Percentiles rank a stretch among this genome's conserved stretches.
Evolutionary conservation across 2,113 vertebrate species (phyloP).

Genomic region (Rhinoderma darwinii): DNA sequence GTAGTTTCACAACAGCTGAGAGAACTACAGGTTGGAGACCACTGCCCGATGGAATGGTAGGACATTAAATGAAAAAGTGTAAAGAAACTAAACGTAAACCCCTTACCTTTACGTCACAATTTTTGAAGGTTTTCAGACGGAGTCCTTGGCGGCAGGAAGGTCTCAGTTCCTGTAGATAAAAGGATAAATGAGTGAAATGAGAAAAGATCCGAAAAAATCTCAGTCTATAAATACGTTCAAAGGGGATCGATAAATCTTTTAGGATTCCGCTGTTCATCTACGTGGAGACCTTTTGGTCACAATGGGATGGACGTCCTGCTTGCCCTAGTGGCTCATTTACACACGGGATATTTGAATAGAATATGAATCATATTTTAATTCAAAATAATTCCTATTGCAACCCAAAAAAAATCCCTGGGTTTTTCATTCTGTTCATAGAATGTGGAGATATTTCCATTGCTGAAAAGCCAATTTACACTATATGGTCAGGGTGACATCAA

Average conservation of each 20-base stretch:
- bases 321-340: no score
- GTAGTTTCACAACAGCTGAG: no score
- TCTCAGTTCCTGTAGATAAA: background rate
- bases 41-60: background rate
- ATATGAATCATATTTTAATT: no score
- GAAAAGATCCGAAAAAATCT: background rate
- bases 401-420: no score
- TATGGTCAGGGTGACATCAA: background rate
- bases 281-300: no score
- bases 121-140: background rate
- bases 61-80: background rate
- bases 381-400: background rate
- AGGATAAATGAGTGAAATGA: background rate
- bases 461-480: background rate
- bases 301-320: no score
- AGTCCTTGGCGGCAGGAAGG: background rate
- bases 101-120: constrained; percentile 3
- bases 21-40: no score
- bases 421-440: no score
- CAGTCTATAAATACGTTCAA: background rate
- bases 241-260: no score
- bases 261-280: no score
- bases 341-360: no score
- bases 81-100: background rate
- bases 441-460: no score